Conservation (phyloP, 2,113 vertebrate species). For the Beaufortia kweichowensis region DNA sequence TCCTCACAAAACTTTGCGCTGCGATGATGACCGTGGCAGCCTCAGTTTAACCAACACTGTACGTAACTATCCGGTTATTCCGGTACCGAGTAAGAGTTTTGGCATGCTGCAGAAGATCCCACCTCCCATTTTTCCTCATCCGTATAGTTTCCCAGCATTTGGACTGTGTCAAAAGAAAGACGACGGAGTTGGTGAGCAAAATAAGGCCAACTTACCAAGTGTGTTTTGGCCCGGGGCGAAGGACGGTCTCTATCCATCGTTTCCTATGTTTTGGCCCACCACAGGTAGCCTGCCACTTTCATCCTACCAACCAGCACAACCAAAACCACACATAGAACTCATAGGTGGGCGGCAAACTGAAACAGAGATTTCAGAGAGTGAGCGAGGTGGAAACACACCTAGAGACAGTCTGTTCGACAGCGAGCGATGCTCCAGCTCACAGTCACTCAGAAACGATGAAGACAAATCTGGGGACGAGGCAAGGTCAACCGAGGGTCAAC, state of each 20-base stretch:
- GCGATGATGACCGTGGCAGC: constrained; percentile 72
- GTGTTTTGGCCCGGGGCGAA: constrained; percentile 80
- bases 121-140: constrained; percentile 87
- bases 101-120: constrained; percentile 91
- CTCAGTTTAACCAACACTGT: constrained; percentile 68
- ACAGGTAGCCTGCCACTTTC: constrained; percentile 83
- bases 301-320: constrained; percentile 80
- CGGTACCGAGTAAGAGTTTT: constrained; percentile 93
- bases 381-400: constrained; percentile 74
- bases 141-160: constrained; percentile 89
- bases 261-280: constrained; percentile 92
- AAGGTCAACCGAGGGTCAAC: constrained; percentile 67
- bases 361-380: constrained; percentile 73
- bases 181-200: constrained; percentile 72
- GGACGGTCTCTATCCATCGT: constrained; percentile 83
- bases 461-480: constrained; percentile 82
- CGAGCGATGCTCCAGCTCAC: constrained; percentile 77
- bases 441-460: constrained; percentile 75
- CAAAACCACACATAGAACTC: constrained; percentile 76
- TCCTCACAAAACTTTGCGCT: constrained; percentile 78
- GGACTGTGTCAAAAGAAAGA: constrained; percentile 92
- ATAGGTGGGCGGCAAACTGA: constrained; percentile 72
- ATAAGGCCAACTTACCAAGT: constrained; percentile 64
- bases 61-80: constrained; percentile 91
- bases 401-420: constrained; percentile 73